A percentile compares a stretch with the other conserved stretches of the same genome.
Conservation (phyloP, 2,113 vertebrate species). For the Bujurquina vittata region DNA sequence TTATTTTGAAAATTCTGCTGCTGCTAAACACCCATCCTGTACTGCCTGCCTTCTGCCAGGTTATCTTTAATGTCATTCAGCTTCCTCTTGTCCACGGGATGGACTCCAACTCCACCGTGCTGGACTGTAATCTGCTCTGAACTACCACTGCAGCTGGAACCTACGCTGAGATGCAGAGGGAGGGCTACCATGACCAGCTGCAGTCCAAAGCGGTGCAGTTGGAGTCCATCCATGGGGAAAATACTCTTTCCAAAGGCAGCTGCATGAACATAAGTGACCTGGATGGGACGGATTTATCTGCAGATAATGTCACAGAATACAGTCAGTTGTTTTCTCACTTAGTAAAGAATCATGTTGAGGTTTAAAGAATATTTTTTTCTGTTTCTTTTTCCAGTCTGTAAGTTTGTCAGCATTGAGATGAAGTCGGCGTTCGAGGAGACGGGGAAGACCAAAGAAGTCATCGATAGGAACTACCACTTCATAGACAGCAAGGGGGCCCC, state of each 20-base stretch:
- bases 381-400: slow-evolving; percentile 86
- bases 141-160: not conserved
- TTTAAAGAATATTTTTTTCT: not conserved
- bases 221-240: not conserved
- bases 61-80: not conserved
- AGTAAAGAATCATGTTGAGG: not conserved
- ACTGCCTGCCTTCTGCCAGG: not conserved
- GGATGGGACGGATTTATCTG: not conserved
- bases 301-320: no score
- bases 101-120: not conserved
- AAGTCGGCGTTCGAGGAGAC: slow-evolving; percentile 96
- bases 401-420: slow-evolving; percentile 95
- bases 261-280: not conserved
- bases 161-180: not conserved
- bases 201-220: not conserved
- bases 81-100: not conserved
- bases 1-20: not conserved
- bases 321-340: no score
- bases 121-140: not conserved
- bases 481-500: slow-evolving; percentile 88
- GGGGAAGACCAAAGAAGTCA: slow-evolving; percentile 92
- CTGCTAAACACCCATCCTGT: not conserved
- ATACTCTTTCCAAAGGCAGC: no score
- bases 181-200: not conserved
- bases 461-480: slow-evolving; percentile 91